These are phyloP conservation scores for Hylomyscus alleni DNA, from an alignment of 2,797 vertebrate genomes.

Conservation along the genomic window DNA sequence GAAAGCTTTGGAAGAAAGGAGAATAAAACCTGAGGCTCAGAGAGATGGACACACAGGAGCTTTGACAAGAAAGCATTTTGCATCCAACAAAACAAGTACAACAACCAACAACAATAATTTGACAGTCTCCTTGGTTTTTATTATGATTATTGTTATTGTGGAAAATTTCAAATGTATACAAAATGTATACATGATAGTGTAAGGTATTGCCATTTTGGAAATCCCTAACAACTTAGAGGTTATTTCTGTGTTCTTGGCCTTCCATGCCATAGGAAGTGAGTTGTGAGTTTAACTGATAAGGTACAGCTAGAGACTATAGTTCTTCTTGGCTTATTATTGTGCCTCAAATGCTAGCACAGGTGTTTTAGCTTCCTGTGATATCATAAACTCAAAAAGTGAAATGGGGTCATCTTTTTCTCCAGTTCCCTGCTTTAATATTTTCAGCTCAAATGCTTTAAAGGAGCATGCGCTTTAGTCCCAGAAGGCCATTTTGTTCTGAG, in stretches of 20 bases:
- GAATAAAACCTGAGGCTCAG: background rate
- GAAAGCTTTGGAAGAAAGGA: background rate
- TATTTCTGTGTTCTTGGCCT: background rate
- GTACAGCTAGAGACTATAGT: background rate
- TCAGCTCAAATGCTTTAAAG: slow-evolving; percentile 37
- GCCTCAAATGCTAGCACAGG: background rate
- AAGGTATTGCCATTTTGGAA: background rate
- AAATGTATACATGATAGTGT: background rate
- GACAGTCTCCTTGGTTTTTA: background rate
- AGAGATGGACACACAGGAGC: background rate
- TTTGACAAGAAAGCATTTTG: slow-evolving; percentile 23
- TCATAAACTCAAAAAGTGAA: slow-evolving; percentile 51
- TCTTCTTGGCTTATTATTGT: background rate
- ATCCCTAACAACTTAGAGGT: background rate
- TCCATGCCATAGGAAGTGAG: background rate
- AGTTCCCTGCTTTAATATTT: slow-evolving; percentile 14
- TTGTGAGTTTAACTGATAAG: background rate
- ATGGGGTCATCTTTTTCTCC: background rate
- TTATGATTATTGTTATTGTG: background rate
- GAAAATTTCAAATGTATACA: slow-evolving; percentile 45
- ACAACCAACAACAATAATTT: background rate
- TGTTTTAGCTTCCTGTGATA: slow-evolving; percentile 14
- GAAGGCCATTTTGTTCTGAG: slow-evolving; percentile 13
- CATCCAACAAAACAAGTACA: background rate
- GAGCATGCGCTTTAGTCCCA: background rate